Evolutionary conservation across 2,888 invertebrate genomes (phyloP).

Genomic region (Cloeon dipterum): DNA sequence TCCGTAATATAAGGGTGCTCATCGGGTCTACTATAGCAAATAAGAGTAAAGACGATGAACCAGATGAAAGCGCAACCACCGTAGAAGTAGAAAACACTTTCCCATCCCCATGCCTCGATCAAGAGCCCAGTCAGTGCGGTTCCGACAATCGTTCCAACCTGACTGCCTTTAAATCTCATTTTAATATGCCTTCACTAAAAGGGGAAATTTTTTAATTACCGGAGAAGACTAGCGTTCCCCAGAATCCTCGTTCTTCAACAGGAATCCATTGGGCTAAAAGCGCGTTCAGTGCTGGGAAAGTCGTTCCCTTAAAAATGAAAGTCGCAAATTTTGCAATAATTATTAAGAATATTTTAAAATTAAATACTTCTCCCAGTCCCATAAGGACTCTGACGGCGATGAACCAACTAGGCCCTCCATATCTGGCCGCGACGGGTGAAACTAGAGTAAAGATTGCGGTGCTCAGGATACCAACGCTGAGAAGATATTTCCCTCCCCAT

Average conservation of each 20-base stretch:
- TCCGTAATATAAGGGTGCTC: slow-evolving; percentile 50
- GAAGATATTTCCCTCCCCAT: slow-evolving; percentile 66
- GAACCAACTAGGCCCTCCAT: slow-evolving; percentile 42
- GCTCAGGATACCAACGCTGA: slow-evolving; percentile 58
- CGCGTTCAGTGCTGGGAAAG: slow-evolving; percentile 62
- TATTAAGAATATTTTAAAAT: too few species aligned
- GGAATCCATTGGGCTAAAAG: slow-evolving; percentile 66
- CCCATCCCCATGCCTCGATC: slow-evolving; percentile 43
- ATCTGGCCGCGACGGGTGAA: slow-evolving; percentile 45
- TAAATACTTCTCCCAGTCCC: slow-evolving; percentile 69
- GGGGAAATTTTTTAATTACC: too few species aligned
- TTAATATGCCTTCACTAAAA: too few species aligned
- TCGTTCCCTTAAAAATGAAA: slow-evolving; percentile 59
- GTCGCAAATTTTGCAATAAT: too few species aligned
- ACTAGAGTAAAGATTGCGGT: slow-evolving; percentile 62
- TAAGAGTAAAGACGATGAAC: slow-evolving; percentile 40
- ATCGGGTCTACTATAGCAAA: slow-evolving; percentile 28
- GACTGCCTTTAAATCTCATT: too few species aligned
- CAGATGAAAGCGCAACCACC: slow-evolving; percentile 50
- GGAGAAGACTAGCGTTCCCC: slow-evolving; percentile 58
- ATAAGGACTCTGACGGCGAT: slow-evolving; percentile 50
- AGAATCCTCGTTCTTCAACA: slow-evolving; percentile 45
- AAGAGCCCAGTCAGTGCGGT: slow-evolving; percentile 42
- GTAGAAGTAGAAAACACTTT: slow-evolving; percentile 58
- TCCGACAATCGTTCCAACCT: slow-evolving; percentile 35